These are phyloP conservation scores for Semnopithecus entellus DNA, from an alignment of 2,113 vertebrate species.

Conservation along the genomic window DNA sequence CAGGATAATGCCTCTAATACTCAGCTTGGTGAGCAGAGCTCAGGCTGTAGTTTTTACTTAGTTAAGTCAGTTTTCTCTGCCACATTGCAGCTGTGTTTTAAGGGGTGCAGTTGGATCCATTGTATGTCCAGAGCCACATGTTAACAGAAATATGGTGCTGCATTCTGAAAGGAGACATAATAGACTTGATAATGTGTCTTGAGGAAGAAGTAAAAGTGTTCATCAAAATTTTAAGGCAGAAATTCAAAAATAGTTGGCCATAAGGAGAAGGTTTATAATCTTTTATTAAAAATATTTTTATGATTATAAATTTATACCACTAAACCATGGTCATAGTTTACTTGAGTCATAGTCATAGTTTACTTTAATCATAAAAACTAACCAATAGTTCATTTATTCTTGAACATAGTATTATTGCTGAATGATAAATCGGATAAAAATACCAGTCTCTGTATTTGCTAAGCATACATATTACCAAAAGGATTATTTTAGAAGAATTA, in stretches of 20 bases:
- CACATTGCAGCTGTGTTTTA: background rate
- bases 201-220: background rate
- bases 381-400: slow-evolving; percentile 31
- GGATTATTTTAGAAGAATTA: slow-evolving; percentile 56
- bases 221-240: background rate
- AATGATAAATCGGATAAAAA: slow-evolving; percentile 44
- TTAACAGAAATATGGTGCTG: background rate
- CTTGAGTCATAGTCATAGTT: slow-evolving; percentile 36
- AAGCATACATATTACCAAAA: background rate
- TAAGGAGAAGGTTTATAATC: background rate
- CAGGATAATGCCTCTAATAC: background rate
- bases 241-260: background rate
- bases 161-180: background rate
- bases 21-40: background rate
- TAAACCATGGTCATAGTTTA: slow-evolving; percentile 49
- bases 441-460: background rate
- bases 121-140: background rate
- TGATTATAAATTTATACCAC: slow-evolving; percentile 17
- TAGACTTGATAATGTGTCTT: background rate
- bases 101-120: background rate
- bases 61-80: background rate
- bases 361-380: slow-evolving; percentile 56
- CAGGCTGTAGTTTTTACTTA: background rate
- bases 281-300: background rate
- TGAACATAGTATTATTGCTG: slow-evolving; percentile 21